Base-by-base conservation (phyloP, 2,888 invertebrate genomes). In the Phrixothrix hirtus region DNA sequence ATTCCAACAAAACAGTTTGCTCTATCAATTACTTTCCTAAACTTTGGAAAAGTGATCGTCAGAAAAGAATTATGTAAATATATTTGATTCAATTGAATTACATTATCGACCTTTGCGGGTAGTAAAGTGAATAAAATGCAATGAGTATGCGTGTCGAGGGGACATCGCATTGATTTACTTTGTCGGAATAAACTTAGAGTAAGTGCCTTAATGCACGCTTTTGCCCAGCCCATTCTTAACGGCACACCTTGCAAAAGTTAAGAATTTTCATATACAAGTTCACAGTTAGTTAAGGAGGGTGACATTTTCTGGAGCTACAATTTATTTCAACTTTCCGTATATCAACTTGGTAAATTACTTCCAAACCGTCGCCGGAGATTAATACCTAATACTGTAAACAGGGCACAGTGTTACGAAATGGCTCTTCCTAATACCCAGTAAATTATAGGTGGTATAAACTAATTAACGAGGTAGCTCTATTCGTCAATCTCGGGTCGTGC, bases 391-490 rank as follows among this genome's bases (percentile, higher is more conserved):
- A 46, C 31, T 48, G 53, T 53, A 53, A 53, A 53, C 53, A 53
- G 43, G 41, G 53, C 48, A 37, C 34, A 53, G 53, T 43, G 53
- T 46, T 41, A 41, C 39, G 41, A 44, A 50, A 55, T 55, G 46
- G 55, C 43, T 55, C 41, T 42, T 41, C 27, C 50, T 55, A 55
- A 55, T 55, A 45, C 45, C 46, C 21, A 38, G 41, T 55, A 57
- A 57, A 57, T 59, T 59, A 57, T 59, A 55, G 53, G 59, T 55
- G 57, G 57, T 57, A 52, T 51, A 55, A 55, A 55, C 57, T 54
- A 56, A 59, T 59, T 59, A 59, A 51, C 46, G 41, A 51, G 57
- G 54, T 57, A 54, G 51, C 59, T n/a, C n/a, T 43, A 57, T 59
- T 57, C 59, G 54, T 59, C 59, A 57, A 53, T 43, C 53, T 53